Evolutionary conservation across 1,140 invertebrate genomes (phyloP).

Genomic region (Tetranychus cinnabarinus): DNA sequence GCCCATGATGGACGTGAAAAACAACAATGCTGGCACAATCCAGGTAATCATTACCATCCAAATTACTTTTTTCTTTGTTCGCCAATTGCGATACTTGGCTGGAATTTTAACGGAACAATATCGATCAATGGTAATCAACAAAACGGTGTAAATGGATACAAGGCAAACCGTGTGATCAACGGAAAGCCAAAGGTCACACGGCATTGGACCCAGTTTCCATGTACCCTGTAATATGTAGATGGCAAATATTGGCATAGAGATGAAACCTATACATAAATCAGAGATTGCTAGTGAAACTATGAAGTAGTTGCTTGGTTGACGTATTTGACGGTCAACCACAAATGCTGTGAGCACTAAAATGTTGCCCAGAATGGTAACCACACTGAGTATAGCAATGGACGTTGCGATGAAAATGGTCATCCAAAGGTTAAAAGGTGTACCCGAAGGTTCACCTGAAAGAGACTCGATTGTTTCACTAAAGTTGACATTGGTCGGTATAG

Average conservation of each 20-base stretch:
- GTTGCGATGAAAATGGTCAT: constrained; percentile 74
- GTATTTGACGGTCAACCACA: constrained; percentile 82
- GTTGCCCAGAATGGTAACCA: constrained; percentile 82
- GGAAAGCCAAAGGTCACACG: constrained; percentile 96
- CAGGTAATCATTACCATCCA: constrained; percentile 69
- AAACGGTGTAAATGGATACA: constrained; percentile 95
- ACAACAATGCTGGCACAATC: constrained; percentile 85
- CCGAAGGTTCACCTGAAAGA: no score
- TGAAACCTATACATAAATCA: constrained; percentile 81
- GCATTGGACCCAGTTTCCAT: constrained; percentile 83
- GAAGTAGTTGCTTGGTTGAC: constrained; percentile 98
- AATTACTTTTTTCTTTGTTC: constrained; percentile 72
- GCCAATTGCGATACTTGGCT: constrained; percentile 85
- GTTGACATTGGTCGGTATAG: no score
- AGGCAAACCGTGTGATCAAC: constrained; percentile 97
- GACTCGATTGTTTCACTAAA: no score
- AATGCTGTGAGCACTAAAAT: constrained; percentile 87
- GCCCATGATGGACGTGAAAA: constrained; percentile 95
- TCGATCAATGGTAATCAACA: constrained; percentile 92
- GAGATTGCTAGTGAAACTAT: constrained; percentile 93
- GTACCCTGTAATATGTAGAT: constrained; percentile 53
- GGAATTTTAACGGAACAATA: constrained; percentile 99
- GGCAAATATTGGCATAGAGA: constrained; percentile 44
- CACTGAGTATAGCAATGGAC: constrained; percentile 58
- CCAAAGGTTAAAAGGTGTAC: constrained; percentile 56